Percentiles rank a stretch among this genome's conserved stretches.
phyloP scores from a whole-genome alignment of 2,797 vertebrate species.

The Myotis findleyi region DNA sequence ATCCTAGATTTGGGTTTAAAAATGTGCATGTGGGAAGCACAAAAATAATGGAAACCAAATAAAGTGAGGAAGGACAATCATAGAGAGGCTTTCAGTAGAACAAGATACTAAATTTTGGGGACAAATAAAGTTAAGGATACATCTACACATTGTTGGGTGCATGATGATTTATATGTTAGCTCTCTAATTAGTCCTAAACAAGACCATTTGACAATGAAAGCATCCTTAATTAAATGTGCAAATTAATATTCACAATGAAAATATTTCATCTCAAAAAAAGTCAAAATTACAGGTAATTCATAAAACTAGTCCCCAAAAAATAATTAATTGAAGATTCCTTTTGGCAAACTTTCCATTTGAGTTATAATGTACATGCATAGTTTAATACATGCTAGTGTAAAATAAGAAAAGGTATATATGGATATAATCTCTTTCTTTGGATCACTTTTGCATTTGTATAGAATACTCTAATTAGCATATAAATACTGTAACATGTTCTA shows the following conservation, averaged over 20 bases:
- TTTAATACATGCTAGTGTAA: neutral
- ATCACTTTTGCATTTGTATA: neutral
- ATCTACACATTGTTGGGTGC: neutral
- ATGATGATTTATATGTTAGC: neutral
- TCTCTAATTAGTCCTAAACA: neutral
- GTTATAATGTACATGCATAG: neutral
- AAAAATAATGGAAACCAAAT: neutral
- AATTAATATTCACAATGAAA: neutral
- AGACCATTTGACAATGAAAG: neutral
- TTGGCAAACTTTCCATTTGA: neutral
- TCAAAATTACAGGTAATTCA: neutral
- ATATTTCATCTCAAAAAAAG: neutral
- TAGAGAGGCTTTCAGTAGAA: neutral
- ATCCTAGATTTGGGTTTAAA: neutral
- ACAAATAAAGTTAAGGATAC: conserved; percentile 9
- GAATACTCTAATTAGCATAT: neutral
- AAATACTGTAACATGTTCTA: neutral
- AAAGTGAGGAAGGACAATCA: neutral
- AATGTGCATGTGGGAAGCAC: neutral
- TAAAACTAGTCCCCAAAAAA: neutral
- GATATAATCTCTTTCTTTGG: neutral
- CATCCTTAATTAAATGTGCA: neutral
- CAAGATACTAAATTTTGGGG: neutral
- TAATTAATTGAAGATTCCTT: neutral
- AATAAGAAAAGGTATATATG: neutral